A percentile compares a stretch with the other conserved stretches of the same genome.
Conservation (phyloP, 2,113 vertebrate species). For the Neogobius melanostomus region DNA sequence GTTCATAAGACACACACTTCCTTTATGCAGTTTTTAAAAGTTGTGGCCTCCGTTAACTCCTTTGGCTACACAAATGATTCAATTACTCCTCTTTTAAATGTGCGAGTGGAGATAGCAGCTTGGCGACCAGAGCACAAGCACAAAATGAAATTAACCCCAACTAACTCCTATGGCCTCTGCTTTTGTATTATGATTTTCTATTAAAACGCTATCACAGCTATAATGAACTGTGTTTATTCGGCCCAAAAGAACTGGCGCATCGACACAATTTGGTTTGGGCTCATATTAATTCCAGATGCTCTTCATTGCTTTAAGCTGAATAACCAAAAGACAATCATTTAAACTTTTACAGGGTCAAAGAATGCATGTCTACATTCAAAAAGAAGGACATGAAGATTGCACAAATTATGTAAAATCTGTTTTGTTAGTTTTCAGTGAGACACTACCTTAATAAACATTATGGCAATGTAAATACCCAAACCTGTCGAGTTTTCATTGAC, state of each 20-base stretch:
- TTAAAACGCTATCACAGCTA: slow-evolving; percentile 53
- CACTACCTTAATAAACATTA: too few species aligned
- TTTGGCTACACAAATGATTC: slow-evolving; percentile 65
- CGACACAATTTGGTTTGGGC: too few species aligned
- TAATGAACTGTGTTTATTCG: slow-evolving; percentile 51
- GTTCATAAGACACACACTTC: slow-evolving; percentile 13
- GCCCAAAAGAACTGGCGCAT: neutral
- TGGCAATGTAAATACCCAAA: too few species aligned
- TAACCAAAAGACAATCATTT: too few species aligned
- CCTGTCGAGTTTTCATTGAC: too few species aligned
- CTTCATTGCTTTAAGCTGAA: too few species aligned
- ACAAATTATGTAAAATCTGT: too few species aligned
- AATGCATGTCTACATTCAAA: too few species aligned
- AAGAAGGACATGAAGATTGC: too few species aligned
- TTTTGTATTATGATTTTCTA: slow-evolving; percentile 67
- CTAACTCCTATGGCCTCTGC: slow-evolving; percentile 50
- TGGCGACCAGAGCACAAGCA: slow-evolving; percentile 48
- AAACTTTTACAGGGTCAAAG: too few species aligned
- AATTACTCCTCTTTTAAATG: slow-evolving; percentile 71
- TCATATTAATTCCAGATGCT: too few species aligned
- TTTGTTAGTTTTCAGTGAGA: too few species aligned
- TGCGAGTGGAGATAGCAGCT: slow-evolving; percentile 61
- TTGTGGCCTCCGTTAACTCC: slow-evolving; percentile 56
- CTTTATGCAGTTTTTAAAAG: slow-evolving; percentile 36
- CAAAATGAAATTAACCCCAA: slow-evolving; percentile 67